Percentiles rank a stretch among this genome's conserved stretches.
Evolutionary conservation across 2,797 vertebrate species (phyloP).

Genomic region (Diplodus puntazzo): DNA sequence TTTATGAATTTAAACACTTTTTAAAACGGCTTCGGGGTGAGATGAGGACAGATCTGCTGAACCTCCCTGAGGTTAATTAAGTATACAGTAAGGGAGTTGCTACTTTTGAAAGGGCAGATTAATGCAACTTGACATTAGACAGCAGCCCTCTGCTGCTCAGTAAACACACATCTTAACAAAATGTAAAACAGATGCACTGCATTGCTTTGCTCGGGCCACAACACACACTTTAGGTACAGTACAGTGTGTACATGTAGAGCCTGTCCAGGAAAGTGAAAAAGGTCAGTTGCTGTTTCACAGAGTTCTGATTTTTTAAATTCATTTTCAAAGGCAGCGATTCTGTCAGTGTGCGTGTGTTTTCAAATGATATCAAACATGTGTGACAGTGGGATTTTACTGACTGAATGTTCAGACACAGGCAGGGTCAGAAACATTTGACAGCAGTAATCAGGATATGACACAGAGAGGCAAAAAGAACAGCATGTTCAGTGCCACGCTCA

Average conservation of each 20-base stretch:
- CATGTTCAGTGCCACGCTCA: neutral
- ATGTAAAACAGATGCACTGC: slow-evolving; percentile 38
- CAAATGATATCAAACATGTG: neutral
- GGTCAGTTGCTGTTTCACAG: neutral
- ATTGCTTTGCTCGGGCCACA: slow-evolving; percentile 2
- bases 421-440: slow-evolving; percentile 4
- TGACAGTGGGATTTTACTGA: neutral
- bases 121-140: slow-evolving; percentile 20
- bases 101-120: slow-evolving; percentile 9
- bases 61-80: neutral
- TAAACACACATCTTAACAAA: slow-evolving; percentile 19
- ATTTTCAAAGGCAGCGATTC: neutral
- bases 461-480: slow-evolving; percentile 1
- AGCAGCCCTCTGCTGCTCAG: slow-evolving; percentile 11
- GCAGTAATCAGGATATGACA: neutral
- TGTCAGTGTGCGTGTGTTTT: neutral
- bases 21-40: slow-evolving; percentile 5
- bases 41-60: slow-evolving; percentile 4
- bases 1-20: neutral
- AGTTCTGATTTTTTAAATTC: neutral
- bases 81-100: neutral
- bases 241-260: neutral
- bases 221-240: slow-evolving; percentile 11
- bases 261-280: neutral
- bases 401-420: neutral